These are phyloP conservation scores for Oncorhynchus kisutch DNA, from an alignment of 2,113 vertebrate species.

Conservation along the genomic window DNA sequence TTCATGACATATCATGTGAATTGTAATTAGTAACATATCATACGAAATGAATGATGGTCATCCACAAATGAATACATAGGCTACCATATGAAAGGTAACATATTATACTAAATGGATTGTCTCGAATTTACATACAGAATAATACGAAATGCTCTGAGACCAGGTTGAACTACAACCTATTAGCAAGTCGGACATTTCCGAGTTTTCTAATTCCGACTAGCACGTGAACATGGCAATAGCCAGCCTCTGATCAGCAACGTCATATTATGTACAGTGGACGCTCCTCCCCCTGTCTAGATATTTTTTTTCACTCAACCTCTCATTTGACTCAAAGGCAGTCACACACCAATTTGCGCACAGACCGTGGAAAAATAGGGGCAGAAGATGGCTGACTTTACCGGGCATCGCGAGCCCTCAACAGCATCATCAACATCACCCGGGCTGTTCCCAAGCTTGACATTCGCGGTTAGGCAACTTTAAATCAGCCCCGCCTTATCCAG, in stretches of 20 bases:
- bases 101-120: too few relatives aligned
- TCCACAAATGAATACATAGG: too few relatives aligned
- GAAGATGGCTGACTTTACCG: conserved; percentile 91
- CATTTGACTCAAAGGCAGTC: conserved; percentile 75
- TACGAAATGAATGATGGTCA: too few relatives aligned
- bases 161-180: too few relatives aligned
- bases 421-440: conserved; percentile 70
- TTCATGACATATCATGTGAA: too few relatives aligned
- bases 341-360: conserved; percentile 71
- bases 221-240: conserved; percentile 26
- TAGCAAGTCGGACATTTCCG: too few relatives aligned
- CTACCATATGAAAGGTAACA: too few relatives aligned
- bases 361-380: conserved; percentile 73
- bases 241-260: conserved; percentile 71
- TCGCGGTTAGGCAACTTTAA: conserved; percentile 77
- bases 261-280: conserved; percentile 79
- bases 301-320: conserved; percentile 76
- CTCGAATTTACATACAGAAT: too few relatives aligned
- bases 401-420: conserved; percentile 77
- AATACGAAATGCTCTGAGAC: too few relatives aligned
- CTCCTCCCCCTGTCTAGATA: conserved; percentile 78
- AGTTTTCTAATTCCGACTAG: too few relatives aligned
- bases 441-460: conserved; percentile 71
- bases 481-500: conserved; percentile 59
- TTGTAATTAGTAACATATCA: too few relatives aligned